Conservation (phyloP, 2,113 vertebrate genomes). For the Callionymus lyra region DNA sequence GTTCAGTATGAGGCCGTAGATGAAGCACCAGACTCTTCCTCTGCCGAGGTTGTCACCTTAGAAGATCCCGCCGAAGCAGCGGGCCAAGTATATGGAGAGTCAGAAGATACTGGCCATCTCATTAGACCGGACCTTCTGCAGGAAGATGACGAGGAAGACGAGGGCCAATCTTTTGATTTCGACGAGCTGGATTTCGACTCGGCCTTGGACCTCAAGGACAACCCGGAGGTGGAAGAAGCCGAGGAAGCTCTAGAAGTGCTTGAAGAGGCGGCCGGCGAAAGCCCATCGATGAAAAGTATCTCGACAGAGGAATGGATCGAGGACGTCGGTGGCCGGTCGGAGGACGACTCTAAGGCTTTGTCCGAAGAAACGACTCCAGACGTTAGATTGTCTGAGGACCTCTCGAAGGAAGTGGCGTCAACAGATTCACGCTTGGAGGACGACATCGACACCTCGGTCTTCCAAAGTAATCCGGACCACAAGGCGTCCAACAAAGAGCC, state of each 20-base stretch:
- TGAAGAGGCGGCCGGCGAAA: constrained; percentile 1
- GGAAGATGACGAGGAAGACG: constrained; percentile 22
- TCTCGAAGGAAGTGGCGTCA: constrained; percentile 1
- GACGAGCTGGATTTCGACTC: constrained; percentile 46
- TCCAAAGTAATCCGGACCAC: background rate
- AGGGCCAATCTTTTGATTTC: constrained; percentile 56
- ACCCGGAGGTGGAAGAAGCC: background rate
- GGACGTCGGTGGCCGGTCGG: background rate
- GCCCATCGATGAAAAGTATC: too few species aligned
- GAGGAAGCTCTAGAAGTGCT: constrained; percentile 12
- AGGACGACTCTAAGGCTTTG: constrained; percentile 1
- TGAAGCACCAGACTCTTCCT: background rate
- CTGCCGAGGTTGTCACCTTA: background rate
- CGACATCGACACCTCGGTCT: constrained; percentile 34
- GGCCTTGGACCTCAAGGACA: background rate
- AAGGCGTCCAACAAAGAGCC: constrained; percentile 15
- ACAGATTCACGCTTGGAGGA: constrained; percentile 3
- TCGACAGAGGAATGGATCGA: too few species aligned
- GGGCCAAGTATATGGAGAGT: background rate
- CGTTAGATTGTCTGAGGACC: constrained; percentile 3
- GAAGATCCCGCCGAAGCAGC: background rate
- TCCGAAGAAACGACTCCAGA: constrained; percentile 24
- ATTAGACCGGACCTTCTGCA: constrained; percentile 7
- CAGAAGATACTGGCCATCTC: background rate
- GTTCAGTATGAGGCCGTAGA: too few species aligned